Base-by-base conservation (phyloP, 92 coral and sea anemone genomes). In the Metridium senile region DNA sequence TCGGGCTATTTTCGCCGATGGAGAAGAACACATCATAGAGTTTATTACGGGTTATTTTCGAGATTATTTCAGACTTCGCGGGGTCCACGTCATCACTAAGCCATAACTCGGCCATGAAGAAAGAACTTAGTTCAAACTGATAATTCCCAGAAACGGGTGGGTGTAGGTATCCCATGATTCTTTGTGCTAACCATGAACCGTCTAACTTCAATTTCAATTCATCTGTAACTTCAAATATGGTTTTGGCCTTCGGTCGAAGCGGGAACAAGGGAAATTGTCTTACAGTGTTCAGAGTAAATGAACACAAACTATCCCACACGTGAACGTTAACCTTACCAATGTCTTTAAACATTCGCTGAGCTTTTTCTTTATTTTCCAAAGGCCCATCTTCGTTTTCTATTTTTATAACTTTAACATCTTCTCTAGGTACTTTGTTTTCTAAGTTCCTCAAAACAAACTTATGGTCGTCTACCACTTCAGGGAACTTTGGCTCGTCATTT, bases 201-300 rank as follows among this genome's bases (percentile, higher is more conserved):
- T 74, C 65, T 29, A 80, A 78, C 32, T 77, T 72, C 13, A 87
- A 72, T 66, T 71, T 81, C 71, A 87, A 74, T 1, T 77, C 67
- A 34, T 58, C 70, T 20, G 80, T 78, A 26, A 88, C 46, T 47
- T 53, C 72, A 2, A 63, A 9, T 16, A 10, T 27, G 1, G 29
- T 59, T 20, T 77, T 81, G 51, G 84, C 57, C 26, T 64, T 85
- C 11, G 97, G 89, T 58, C 89, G 59, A 9, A 52, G 39, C 0
- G 97, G 97, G 28, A 92, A 92, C 59, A 91, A 62, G 13, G 97
- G 97, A 47, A 81, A 83, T 73, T 91, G 87, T 66, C 97, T 77
- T 33, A 91, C 26, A 23, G 91, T 85, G 71, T 85, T 91, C 18
- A 91, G 74, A 47, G 76, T 91, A 6, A 89, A 88, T 58, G 89